Base-by-base conservation (phyloP, 2,888 invertebrate genomes). In the Tortricodes alternella region DNA sequence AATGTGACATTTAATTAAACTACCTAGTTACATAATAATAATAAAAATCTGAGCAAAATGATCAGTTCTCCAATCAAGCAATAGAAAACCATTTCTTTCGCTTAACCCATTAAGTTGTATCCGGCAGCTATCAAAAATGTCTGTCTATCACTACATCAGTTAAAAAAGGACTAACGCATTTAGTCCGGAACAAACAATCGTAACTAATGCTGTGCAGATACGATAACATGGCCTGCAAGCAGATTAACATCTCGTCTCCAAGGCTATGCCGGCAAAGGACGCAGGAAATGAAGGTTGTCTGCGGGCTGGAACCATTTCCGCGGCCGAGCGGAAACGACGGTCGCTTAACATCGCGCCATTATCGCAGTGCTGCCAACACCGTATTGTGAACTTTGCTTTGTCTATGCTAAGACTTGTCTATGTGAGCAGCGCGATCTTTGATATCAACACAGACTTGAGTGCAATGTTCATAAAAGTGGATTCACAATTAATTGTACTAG, bases 201-300 rank as follows among this genome's bases (percentile, higher is more conserved):
- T 11, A 11, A 34, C 15, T 11, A 13, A 1, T 13, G 13, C 29
- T 7, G 43, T 11, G 11, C 29, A 44, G 44, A 32, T 46, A 1
- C 13, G 21, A 34, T 46, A 46, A 13, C 13, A 15, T 9, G 8
- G 9, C 13, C 46, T 21, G 34, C 34, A 34, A 46, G 21, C 32
- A 19, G 46, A 46, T 56, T 56, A 56, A 44, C 56, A 56, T 56
- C 56, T 11, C 44, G 56, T 52, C 44, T 13, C 56, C 23, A 35
- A 48, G 48, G 49, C 21, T 24, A 13, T 15, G 29, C 34, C 32
- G 43, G 24, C 27, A 50, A 50, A 55, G 55, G 56, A 50, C 44
- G 6, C 50, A 34, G 53, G 56, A 56, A 56, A 56, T 56, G 56
- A 44, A 56, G 44, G 56, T 50, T 56, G 56, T 56, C 56, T 56